Base-by-base conservation (phyloP, 2,113 vertebrate genomes). In the Anoplopoma fimbria region DNA sequence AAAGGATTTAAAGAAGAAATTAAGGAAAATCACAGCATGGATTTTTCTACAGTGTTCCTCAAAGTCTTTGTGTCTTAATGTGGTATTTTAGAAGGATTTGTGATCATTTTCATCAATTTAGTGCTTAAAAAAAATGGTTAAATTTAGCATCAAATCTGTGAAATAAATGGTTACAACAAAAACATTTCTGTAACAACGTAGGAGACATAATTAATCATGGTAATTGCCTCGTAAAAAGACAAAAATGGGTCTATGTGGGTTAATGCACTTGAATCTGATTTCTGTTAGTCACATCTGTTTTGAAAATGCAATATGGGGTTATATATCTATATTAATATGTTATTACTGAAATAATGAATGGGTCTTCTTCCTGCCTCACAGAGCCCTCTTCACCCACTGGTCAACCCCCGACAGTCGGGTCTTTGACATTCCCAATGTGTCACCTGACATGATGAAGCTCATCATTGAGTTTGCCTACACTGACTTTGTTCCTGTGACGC, bases 391-490 rank as follows among this genome's bases (percentile, higher is more conserved):
- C 13, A 65, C 0, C 3, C 0, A 27, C 14, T 81, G 80, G 83
- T 84, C 83, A 4, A 34, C n/a, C 9, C 60, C 57, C 76, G 73
- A 86, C 36, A 55, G 64, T 14, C 47, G 1, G 33, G 15, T 73
- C 33, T 89, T 64, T 51, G 60, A 73, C 65, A 53, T 91, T 13
- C 23, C 61, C 0, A 15, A 57, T 10, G 36, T 89, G 69, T 77
- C 83, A 4, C 17, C 75, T 19, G 58, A 64, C 12, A 34, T 70
- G 4, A 84, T 92, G 86, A 34, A 69, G 42, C 27, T 84, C 72
- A 84, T 91, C 29, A 65, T 88, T 31, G 82, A 91, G 29, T 92
- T 78, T 51, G 89, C 84, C 62, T 92, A 92, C 84, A 92, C 69
- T 1, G 58, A n/a, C 17, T 53, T 14, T 60, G 63, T 86, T 53